Evolutionary conservation across 2,113 vertebrate species (phyloP).

Genomic region (Anas platyrhynchos): DNA sequence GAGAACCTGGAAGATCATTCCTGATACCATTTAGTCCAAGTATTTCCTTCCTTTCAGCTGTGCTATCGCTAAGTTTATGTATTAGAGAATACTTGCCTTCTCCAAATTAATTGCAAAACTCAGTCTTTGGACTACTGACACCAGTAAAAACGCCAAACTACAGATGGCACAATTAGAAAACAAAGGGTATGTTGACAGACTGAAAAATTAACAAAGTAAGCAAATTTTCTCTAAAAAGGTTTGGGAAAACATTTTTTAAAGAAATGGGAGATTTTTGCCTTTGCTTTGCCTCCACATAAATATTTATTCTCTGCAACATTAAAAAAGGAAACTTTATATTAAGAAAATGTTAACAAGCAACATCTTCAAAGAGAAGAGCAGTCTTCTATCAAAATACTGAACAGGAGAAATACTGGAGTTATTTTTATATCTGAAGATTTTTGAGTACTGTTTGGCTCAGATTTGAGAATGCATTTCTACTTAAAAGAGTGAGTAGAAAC

Average conservation of each 20-base stretch:
- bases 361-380: neutral
- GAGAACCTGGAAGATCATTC: neutral
- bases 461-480: neutral
- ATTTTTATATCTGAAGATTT: neutral
- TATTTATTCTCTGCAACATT: neutral
- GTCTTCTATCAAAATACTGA: neutral
- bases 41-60: neutral
- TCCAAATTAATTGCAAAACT: neutral
- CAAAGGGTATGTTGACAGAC: neutral
- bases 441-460: neutral
- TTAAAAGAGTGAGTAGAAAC: neutral
- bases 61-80: neutral
- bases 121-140: neutral
- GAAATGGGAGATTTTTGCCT: neutral
- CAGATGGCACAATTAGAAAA: conserved; percentile 24
- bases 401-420: neutral
- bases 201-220: neutral
- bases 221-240: neutral
- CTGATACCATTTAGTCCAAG: neutral
- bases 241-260: neutral
- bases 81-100: neutral
- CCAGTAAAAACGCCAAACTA: neutral
- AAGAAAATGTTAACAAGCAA: neutral
- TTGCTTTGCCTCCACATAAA: neutral
- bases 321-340: neutral